Evolutionary conservation across 1,140 invertebrate genomes (phyloP), one percentile per base, ranked within the genome.

Genomic region (Drosophila quadrilineata): DNA sequence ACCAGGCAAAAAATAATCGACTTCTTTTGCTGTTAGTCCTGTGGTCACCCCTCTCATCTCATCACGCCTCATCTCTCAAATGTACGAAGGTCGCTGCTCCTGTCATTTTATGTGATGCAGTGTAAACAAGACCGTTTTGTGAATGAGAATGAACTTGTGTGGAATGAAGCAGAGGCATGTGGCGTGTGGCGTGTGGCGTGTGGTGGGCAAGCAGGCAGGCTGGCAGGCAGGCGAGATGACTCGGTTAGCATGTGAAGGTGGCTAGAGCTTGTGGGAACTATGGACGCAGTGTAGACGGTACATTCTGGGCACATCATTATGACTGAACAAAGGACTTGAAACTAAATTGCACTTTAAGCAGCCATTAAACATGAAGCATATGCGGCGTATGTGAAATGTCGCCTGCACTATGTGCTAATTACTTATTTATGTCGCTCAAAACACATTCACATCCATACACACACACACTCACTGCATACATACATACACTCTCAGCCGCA

Each of bases 341-440:
- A 62, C 64, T 67, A 67, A 67, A 67, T 67, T 67, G 64, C 64
- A 62, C 64, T 67, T 62, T 62, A 62, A 67, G 64, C 58, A 62
- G 49, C 58, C 64, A 67, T 62, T 67, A 62, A 67, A 67, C 49
- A 52, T 62, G 49, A 24, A 41, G 64, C 41, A 28, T 45, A 53
- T 48, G 57, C 57, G 31, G 48, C 41, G 41, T 54, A 54, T 62
- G 38, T 41, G 57, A 29, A 48, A 67, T 52, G 57, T 67, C 57
- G 48, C 26, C 28, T 53, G 48, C 58, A 62, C 58, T 60, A 38
- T 59, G 40, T 54, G 41, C 58, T 67, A 67, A 62, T 67, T 67
- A 67, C 26, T 67, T 67, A 67, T 67, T 67, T 62, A 67, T 67
- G 58, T 48, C 49, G 43, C 64, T 28, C 26, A 56, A 54, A 63